Percentiles rank a stretch among this genome's conserved stretches.
These are phyloP conservation scores for Crypturellus undulatus DNA, from an alignment of 2,113 vertebrate genomes.

Conservation along the genomic window DNA sequence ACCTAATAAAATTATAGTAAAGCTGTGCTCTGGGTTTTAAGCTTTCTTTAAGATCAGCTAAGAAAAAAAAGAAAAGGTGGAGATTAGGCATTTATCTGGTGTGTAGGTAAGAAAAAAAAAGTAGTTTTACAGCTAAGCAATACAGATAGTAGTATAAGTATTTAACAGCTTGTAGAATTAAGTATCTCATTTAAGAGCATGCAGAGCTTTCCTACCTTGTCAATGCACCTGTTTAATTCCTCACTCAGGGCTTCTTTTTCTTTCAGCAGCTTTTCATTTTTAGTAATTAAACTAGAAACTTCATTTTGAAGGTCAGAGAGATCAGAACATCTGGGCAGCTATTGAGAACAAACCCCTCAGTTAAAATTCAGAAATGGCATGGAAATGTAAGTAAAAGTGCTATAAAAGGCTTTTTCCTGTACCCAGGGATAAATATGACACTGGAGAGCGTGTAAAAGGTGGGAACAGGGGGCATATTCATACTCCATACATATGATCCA, in stretches of 20 bases:
- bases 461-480: background rate
- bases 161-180: background rate
- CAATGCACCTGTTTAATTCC: slow-evolving; percentile 78
- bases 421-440: background rate
- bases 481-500: rapidly evolving
- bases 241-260: slow-evolving; percentile 83
- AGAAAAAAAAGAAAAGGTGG: background rate
- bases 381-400: too few relatives aligned
- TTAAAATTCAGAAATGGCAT: too few relatives aligned
- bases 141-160: rapidly evolving
- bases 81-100: background rate
- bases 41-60: background rate
- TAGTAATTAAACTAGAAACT: slow-evolving; percentile 67
- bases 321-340: slow-evolving; percentile 74
- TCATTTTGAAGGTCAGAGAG: slow-evolving; percentile 77
- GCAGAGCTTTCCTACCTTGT: slow-evolving; percentile 76
- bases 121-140: background rate
- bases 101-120: background rate
- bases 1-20: background rate
- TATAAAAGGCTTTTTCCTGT: background rate
- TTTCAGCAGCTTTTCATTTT: slow-evolving; percentile 80
- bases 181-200: background rate
- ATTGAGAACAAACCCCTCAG: slow-evolving; percentile 28
- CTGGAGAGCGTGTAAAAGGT: background rate
- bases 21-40: background rate